A percentile compares a stretch with the other conserved stretches of the same genome.
Evolutionary conservation across 1,140 invertebrate genomes (phyloP).

Genomic region (Penaeus indicus): DNA sequence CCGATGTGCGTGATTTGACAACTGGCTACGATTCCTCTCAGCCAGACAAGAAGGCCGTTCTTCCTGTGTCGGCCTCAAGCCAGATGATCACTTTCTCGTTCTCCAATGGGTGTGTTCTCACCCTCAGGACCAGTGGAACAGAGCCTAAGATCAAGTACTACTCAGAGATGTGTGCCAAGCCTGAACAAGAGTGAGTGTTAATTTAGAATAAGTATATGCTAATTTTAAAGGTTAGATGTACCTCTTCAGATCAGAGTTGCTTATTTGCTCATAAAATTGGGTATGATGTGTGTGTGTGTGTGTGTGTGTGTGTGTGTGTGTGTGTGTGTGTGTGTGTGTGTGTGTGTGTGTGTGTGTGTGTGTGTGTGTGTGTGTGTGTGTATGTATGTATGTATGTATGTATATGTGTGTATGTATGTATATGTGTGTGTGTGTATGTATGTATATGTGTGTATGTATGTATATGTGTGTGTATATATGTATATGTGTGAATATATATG

Average conservation of each 20-base stretch:
- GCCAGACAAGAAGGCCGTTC: constrained; percentile 79
- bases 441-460: no score
- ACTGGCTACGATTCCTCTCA: constrained; percentile 87
- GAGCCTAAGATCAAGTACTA: constrained; percentile 99
- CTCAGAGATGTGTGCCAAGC: constrained; percentile 85
- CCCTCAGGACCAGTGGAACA: constrained; percentile 95
- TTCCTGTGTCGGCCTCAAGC: constrained; percentile 83
- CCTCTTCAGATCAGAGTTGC: not conserved
- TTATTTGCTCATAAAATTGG: no score
- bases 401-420: no score
- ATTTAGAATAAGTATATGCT: not conserved
- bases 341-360: no score
- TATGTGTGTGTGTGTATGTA: no score
- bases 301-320: no score
- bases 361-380: no score
- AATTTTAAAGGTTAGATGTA: not conserved
- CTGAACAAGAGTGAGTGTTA: constrained; percentile 76
- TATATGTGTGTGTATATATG: no score
- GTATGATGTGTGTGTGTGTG: no score
- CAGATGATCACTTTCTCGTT: constrained; percentile 99
- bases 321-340: no score
- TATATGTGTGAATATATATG: no score
- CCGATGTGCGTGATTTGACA: constrained; percentile 87
- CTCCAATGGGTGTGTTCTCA: constrained; percentile 82
- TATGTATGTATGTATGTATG: no score